Percentiles rank a stretch among this genome's conserved stretches.
Conservation (phyloP, 2,797 vertebrate genomes). For the Miichthys miiuy region DNA sequence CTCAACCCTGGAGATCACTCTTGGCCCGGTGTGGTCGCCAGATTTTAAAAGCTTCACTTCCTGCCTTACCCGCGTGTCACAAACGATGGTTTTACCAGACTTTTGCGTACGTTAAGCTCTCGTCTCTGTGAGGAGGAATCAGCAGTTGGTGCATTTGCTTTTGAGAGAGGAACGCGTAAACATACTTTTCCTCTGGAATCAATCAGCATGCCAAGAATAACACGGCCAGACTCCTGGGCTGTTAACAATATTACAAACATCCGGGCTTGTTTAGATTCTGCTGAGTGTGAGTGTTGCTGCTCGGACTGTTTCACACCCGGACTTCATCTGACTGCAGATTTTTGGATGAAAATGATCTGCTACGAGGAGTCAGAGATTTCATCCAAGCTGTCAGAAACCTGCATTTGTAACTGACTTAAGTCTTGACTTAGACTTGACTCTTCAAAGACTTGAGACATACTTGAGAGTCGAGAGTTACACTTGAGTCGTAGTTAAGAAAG, state of each 20-base stretch:
- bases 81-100: slow-evolving; percentile 1
- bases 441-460: background rate
- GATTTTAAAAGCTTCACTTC: slow-evolving; percentile 20
- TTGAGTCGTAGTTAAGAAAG: background rate
- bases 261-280: slow-evolving; percentile 62
- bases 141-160: slow-evolving; percentile 31
- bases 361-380: background rate
- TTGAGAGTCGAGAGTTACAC: background rate
- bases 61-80: background rate
- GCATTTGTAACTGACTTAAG: background rate
- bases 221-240: slow-evolving; percentile 57
- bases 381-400: background rate
- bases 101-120: slow-evolving; percentile 8
- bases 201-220: slow-evolving; percentile 72
- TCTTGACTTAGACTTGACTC: slow-evolving; percentile 9
- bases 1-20: slow-evolving; percentile 14
- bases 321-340: slow-evolving; percentile 1
- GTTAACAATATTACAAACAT: slow-evolving; percentile 78
- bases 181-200: slow-evolving; percentile 73
- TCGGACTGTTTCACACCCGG: slow-evolving; percentile 16
- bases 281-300: slow-evolving; percentile 40
- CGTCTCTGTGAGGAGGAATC: slow-evolving; percentile 31
- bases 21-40: background rate
- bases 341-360: background rate
- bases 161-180: slow-evolving; percentile 55